These are phyloP conservation scores for Anolis apletophallus DNA, from an alignment of 2,797 vertebrate species.

Conservation along the genomic window DNA sequence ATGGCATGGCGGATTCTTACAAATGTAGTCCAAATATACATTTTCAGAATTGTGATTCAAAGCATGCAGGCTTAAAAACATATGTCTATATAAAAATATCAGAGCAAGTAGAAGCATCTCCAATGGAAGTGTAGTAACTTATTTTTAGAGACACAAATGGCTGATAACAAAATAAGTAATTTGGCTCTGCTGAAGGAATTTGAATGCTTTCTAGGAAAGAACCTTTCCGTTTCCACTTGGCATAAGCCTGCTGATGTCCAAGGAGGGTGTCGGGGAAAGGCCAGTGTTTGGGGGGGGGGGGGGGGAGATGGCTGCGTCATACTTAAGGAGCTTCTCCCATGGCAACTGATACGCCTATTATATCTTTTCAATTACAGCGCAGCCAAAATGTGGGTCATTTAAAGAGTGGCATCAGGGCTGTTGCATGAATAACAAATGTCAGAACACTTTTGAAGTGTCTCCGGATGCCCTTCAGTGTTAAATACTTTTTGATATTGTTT, in stretches of 20 bases:
- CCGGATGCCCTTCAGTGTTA: conserved; percentile 26
- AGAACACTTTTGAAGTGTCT: conserved; percentile 63
- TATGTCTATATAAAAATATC: background rate
- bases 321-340: conserved; percentile 27
- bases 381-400: conserved; percentile 45
- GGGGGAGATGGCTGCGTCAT: background rate
- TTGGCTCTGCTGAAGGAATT: background rate
- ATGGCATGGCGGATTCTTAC: too few relatives aligned
- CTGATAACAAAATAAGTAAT: background rate
- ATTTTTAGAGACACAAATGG: background rate
- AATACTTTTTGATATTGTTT: conserved; percentile 62
- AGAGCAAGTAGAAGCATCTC: background rate
- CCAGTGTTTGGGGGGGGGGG: too few relatives aligned
- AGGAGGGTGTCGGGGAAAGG: background rate
- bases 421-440: conserved; percentile 63
- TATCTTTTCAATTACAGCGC: conserved; percentile 46
- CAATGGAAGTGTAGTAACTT: background rate
- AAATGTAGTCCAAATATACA: too few relatives aligned
- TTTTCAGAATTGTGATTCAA: background rate
- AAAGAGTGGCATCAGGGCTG: background rate
- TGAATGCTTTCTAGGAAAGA: conserved; percentile 21
- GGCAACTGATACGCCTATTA: conserved; percentile 48
- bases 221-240: background rate
- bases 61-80: background rate
- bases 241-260: background rate